Conservation (phyloP, 2,113 vertebrate species). For the Ciconia boyciana region DNA sequence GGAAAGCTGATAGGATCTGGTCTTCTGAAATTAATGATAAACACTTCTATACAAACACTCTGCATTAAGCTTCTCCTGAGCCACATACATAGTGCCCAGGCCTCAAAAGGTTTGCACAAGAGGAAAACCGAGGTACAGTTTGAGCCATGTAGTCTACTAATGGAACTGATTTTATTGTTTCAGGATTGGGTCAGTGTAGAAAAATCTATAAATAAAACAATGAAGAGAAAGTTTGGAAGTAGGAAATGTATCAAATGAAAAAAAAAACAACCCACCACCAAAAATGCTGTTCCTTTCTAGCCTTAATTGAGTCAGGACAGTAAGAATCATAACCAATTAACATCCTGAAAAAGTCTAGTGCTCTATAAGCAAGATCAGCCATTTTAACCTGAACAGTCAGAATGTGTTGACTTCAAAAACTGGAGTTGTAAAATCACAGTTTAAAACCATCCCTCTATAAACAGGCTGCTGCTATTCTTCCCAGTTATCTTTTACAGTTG, state of each 20-base stretch:
- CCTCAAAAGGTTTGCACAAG: neutral
- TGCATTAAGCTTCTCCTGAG: neutral
- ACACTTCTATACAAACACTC: neutral
- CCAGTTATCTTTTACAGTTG: neutral
- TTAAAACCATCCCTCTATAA: neutral
- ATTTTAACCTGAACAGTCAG: neutral
- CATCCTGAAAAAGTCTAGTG: neutral
- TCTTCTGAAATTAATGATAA: neutral
- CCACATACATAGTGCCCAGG: neutral
- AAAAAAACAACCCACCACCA: neutral
- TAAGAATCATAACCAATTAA: neutral
- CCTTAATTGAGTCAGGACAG: neutral
- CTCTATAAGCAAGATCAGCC: neutral
- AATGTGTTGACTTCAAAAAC: neutral
- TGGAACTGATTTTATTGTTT: neutral
- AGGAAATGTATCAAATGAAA: neutral
- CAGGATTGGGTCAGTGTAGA: neutral
- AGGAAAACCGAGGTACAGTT: neutral
- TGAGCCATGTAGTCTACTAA: neutral
- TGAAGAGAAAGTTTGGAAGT: neutral
- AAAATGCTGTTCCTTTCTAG: neutral
- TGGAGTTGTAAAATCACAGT: neutral
- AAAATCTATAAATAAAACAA: neutral
- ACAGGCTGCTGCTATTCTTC: neutral
- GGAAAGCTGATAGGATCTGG: neutral